phyloP scores from a whole-genome alignment of 2,113 vertebrate genomes.

The Tetrao urogallus region DNA sequence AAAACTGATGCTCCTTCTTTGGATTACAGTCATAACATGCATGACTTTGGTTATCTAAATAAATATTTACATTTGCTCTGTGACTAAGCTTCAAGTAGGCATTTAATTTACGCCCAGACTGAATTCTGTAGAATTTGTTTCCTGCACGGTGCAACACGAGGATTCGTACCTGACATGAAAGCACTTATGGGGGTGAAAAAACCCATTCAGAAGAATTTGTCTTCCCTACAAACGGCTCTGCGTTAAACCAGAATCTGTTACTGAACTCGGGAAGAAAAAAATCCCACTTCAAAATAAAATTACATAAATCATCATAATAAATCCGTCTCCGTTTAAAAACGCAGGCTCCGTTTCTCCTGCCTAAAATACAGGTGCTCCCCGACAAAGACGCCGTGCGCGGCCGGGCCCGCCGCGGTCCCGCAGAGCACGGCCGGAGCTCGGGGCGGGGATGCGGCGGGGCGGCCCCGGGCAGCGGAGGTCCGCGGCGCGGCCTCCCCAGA shows the following conservation, averaged over 20 bases:
- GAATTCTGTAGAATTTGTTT: not conserved
- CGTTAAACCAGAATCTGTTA: not conserved
- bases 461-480: not conserved
- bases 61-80: not conserved
- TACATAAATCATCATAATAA: rapidly evolving
- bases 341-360: not conserved
- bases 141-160: not conserved
- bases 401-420: too few species aligned
- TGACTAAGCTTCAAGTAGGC: not conserved
- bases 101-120: not conserved
- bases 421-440: too few species aligned
- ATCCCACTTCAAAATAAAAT: not conserved
- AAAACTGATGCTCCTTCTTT: not conserved
- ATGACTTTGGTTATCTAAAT: not conserved
- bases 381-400: not conserved
- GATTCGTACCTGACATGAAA: not conserved
- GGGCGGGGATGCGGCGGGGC: too few species aligned
- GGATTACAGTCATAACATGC: not conserved
- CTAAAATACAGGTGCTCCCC: not conserved
- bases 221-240: not conserved
- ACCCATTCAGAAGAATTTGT: not conserved
- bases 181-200: not conserved
- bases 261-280: not conserved
- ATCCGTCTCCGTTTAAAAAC: too few species aligned
- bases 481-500: not conserved